phyloP scores from a whole-genome alignment of 2,888 invertebrate genomes.

The Petrophora chlorosata region DNA sequence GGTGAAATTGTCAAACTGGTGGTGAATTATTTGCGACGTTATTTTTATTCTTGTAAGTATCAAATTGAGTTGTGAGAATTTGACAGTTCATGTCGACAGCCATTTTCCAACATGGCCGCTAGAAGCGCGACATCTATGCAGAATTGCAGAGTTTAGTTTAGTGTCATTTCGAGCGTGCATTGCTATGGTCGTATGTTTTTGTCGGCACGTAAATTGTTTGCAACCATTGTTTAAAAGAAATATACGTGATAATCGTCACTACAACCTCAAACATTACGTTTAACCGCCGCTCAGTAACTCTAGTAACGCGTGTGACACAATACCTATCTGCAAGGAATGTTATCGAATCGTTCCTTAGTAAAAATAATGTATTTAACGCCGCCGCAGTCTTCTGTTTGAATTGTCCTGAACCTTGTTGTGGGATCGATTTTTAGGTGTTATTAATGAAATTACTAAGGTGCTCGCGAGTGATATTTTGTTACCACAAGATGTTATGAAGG shows the following conservation, averaged over 20 bases:
- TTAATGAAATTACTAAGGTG: constrained; percentile 81
- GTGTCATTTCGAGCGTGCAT: constrained; percentile 74
- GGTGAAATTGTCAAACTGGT: background rate
- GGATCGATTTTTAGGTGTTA: constrained; percentile 83
- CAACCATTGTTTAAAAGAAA: constrained; percentile 71
- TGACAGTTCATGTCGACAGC: constrained; percentile 69
- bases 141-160: no score
- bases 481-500: constrained; percentile 56
- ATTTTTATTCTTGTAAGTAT: background rate
- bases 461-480: constrained; percentile 72
- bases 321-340: constrained; percentile 36
- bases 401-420: constrained; percentile 77
- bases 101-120: constrained; percentile 78
- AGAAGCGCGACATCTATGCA: constrained; percentile 74
- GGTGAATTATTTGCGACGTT: background rate
- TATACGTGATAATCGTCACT: constrained; percentile 63
- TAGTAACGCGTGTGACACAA: constrained; percentile 41
- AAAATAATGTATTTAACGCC: constrained; percentile 77
- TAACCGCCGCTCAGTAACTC: constrained; percentile 40
- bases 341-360: constrained; percentile 58
- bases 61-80: constrained; percentile 45
- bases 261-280: constrained; percentile 45
- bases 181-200: constrained; percentile 55
- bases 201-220: constrained; percentile 59
- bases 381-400: constrained; percentile 74